These are phyloP conservation scores for Archilochus colubris DNA, from an alignment of 2,113 vertebrate genomes.

Conservation along the genomic window DNA sequence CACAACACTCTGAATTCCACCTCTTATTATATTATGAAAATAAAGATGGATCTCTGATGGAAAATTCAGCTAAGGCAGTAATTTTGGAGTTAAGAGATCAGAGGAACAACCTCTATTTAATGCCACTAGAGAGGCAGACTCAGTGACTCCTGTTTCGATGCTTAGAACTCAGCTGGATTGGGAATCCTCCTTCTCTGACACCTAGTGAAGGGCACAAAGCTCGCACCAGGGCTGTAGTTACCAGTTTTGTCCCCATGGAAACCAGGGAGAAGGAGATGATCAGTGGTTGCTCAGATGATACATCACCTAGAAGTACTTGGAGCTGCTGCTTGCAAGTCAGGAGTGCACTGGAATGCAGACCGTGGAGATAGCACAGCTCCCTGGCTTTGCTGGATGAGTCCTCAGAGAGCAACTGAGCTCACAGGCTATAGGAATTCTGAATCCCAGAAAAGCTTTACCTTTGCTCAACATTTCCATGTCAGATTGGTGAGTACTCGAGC, in stretches of 20 bases:
- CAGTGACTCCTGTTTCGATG: neutral
- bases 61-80: neutral
- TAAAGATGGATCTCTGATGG: neutral
- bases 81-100: neutral
- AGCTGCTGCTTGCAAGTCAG: neutral
- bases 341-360: neutral
- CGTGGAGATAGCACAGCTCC: neutral
- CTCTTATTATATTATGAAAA: neutral
- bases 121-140: neutral
- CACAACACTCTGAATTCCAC: neutral
- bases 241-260: neutral
- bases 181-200: neutral
- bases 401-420: neutral
- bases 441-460: neutral
- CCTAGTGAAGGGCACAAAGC: neutral
- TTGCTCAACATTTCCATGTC: neutral
- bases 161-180: neutral
- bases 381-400: neutral
- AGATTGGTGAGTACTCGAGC: neutral
- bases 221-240: neutral
- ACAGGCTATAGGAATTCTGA: neutral
- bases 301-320: neutral
- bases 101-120: neutral
- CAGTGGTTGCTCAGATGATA: neutral
- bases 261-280: neutral